Evolutionary conservation across 37 sponge, comb jelly and placozoan genomes (phyloP), one percentile per base, ranked within the genome.

Genomic region (Mnemiopsis leidyi): DNA sequence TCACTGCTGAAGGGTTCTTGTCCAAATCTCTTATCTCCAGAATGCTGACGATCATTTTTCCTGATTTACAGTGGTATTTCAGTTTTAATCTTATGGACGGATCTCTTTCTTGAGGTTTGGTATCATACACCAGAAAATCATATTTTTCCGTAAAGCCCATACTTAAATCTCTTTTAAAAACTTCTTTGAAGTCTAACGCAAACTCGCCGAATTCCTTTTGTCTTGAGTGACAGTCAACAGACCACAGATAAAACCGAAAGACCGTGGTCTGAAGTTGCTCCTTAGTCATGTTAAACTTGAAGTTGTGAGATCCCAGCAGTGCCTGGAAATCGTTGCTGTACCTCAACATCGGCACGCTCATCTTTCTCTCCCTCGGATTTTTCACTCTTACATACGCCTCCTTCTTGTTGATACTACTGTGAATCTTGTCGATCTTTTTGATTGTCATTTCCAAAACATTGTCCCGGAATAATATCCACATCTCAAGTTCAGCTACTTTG

Each of bases 241-340:
- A 79, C 82, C 82, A 79, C 82, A 79, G 82, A 21, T 79, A 79
- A 36, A 79, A 79, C 36, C 82, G 21, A 23, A 36, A 79, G 82
- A 29, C 29, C 34, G 36, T 20, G 2, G 82, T 79, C 37, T 33
- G 35, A 0, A 79, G 82, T 16, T 32, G 37, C 2, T 79, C 82
- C 36, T 23, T 13, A 5, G 82, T 79, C 36, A 79, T 13, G 21
- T 32, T 32, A 36, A 79, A 79, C 5, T 23, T 30, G 82, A 79
- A 79, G 38, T 16, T 36, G 21, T 79, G 35, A 31, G 82, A 30
- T 36, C 82, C 82, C 23, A 79, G 9, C 7, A 79, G 36, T 7
- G 82, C 82, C 21, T 35, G 37, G 7, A 79, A 79, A 31, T 33
- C 32, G 7, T 35, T 32, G 35, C 37, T 35, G 36, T 79, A 79